Evolutionary conservation across 35 echinoderm and acorn worm genomes (phyloP).

Genomic region (Heliocidaris tuberculata): DNA sequence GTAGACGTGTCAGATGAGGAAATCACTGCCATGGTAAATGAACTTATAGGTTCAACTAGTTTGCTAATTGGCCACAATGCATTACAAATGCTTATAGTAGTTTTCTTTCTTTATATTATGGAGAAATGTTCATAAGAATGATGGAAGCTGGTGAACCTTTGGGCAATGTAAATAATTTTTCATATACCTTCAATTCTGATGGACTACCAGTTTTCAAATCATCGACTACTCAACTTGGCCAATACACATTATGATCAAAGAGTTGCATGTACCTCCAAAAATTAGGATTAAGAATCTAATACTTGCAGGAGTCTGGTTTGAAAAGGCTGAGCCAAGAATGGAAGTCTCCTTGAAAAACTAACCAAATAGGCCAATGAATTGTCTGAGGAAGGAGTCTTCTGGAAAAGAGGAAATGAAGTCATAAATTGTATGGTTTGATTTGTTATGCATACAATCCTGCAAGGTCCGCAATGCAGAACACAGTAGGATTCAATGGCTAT

Average conservation of each 20-base stretch:
- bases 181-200: slow-evolving; percentile 68
- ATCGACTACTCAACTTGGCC: slow-evolving; percentile 68
- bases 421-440: slow-evolving; percentile 58
- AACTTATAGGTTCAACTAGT: not conserved
- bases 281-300: slow-evolving; percentile 51
- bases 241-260: slow-evolving; percentile 69
- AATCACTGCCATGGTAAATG: not conserved
- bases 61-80: not conserved
- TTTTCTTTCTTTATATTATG: not conserved
- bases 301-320: slow-evolving; percentile 75
- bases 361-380: slow-evolving; percentile 39
- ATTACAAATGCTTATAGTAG: too few species aligned
- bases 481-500: slow-evolving; percentile 64
- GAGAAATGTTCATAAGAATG: slow-evolving; percentile 47
- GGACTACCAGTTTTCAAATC: slow-evolving; percentile 56
- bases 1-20: not conserved
- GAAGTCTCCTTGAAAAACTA: slow-evolving; percentile 60
- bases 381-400: slow-evolving; percentile 52
- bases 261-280: slow-evolving; percentile 52
- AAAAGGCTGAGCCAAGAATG: slow-evolving; percentile 62
- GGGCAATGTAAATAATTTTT: slow-evolving; percentile 60
- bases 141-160: slow-evolving; percentile 35
- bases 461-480: slow-evolving; percentile 59
- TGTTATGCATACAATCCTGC: slow-evolving; percentile 75
- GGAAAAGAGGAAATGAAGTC: slow-evolving; percentile 45